Evolutionary conservation across 2,888 invertebrate genomes (phyloP), one percentile per base, ranked within the genome.

Genomic region (Idaea straminata): DNA sequence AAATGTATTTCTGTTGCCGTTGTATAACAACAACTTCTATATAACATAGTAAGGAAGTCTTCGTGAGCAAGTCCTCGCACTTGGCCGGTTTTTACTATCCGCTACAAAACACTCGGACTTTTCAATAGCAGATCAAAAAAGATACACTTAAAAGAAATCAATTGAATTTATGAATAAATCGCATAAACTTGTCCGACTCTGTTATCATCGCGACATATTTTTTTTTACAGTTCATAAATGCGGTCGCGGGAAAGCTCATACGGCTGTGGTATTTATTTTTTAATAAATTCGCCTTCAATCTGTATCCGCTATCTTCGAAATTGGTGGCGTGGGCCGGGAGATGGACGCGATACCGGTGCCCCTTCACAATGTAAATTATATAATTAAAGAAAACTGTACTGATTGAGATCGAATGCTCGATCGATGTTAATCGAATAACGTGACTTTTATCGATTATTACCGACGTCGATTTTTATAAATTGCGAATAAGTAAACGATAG

Each of bases 91-190:
- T 85, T 83, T 83, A 81, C 79, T 72, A 71, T 74, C 71, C 74
- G 74, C 83, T 83, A 80, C 82, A 73, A 76, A 75, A 72, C 75
- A 77, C 76, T 73, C 72, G 74, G 67, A 74, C 70, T 62, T 64
- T 69, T 72, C 77, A 82, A 83, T 83, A 83, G 82, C 80, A 75
- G 84, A 87, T 86, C 77, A 63, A 72, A 5, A n/a, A 70, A 72
- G 84, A 87, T 88, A 84, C 75, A 77, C 74, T 77, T 63, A 72
- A 82, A 87, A 87, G 87, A 89, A 88, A 87, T 86, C 88, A 84
- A 88, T 89, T 84, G 88, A 89, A 88, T 88, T 85, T 83, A 87
- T 88, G 87, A 90, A 91, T 91, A 89, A 87, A 89, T 89, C 84
- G 83, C 83, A 84, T 85, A 86, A 87, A 87, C 82, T 82, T 83